Percentiles rank a stretch among this genome's conserved stretches.
phyloP scores from a whole-genome alignment of 2,113 vertebrate species.

The Nettapus auritus region DNA sequence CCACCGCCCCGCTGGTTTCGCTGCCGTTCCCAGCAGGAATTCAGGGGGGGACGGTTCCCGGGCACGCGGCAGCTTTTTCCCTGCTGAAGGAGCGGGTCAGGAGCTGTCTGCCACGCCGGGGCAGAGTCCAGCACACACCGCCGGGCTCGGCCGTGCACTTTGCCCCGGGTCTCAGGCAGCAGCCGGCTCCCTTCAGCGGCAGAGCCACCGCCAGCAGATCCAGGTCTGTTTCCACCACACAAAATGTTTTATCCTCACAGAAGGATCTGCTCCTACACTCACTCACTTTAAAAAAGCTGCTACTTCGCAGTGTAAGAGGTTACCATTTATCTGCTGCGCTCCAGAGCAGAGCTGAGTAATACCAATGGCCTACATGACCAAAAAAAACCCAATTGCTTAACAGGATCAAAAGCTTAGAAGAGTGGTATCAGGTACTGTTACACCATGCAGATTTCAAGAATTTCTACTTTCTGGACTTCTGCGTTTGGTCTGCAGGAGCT shows the following conservation, averaged over 20 bases:
- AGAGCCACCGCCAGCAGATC: background rate
- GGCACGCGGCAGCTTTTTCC: too few relatives aligned
- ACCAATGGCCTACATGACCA: background rate
- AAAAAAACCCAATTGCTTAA: background rate
- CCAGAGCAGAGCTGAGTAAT: background rate
- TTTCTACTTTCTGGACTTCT: background rate
- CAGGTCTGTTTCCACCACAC: background rate
- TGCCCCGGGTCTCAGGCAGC: background rate
- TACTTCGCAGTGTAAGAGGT: background rate
- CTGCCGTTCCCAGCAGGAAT: background rate
- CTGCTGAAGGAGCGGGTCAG: background rate
- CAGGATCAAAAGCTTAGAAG: background rate
- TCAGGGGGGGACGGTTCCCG: rapidly evolving
- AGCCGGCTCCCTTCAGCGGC: background rate
- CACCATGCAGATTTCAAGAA: background rate
- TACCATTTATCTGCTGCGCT: background rate
- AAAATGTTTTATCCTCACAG: background rate
- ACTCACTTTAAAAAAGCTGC: background rate
- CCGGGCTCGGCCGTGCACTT: background rate
- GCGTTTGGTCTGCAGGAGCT: background rate
- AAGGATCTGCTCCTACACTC: background rate
- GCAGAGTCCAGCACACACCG: conserved; percentile 8
- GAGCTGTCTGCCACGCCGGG: background rate
- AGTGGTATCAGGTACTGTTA: background rate
- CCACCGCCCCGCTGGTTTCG: background rate